phyloP scores from a whole-genome alignment of 2,797 vertebrate genomes.

The Sciaenops ocellatus region DNA sequence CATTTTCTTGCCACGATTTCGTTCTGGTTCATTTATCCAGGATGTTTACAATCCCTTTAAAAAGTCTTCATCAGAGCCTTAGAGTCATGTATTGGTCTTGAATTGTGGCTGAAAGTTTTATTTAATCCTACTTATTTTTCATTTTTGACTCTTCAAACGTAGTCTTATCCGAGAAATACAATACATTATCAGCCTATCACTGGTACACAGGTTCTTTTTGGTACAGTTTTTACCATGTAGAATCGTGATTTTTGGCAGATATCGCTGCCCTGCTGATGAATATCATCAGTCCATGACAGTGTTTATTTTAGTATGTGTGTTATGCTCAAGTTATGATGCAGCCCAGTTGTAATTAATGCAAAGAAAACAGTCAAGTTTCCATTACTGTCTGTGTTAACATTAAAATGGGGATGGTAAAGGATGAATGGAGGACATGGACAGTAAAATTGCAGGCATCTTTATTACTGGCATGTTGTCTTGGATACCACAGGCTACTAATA shows the following conservation, averaged over 20 bases:
- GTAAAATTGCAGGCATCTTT: conserved; percentile 30
- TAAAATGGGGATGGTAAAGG: conserved; percentile 24
- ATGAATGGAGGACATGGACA: conserved; percentile 39
- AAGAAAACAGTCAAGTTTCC: conserved; percentile 35
- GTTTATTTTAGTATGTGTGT: conserved; percentile 45
- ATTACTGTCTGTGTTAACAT: conserved; percentile 33
- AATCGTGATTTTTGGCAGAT: conserved; percentile 4
- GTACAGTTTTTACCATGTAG: neutral
- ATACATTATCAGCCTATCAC: neutral
- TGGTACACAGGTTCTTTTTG: conserved; percentile 20
- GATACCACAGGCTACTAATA: conserved; percentile 58
- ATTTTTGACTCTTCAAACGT: neutral
- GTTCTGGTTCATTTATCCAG: conserved; percentile 2
- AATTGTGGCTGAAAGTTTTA: neutral
- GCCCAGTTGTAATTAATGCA: conserved; percentile 59
- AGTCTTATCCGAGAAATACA: neutral
- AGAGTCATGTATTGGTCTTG: neutral
- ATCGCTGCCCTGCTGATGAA: conserved; percentile 14
- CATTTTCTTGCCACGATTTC: conserved; percentile 23
- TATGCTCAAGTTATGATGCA: conserved; percentile 28
- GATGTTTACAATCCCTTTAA: conserved; percentile 19
- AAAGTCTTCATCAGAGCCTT: neutral
- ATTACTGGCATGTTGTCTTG: conserved; percentile 54
- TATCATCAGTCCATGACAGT: conserved; percentile 5
- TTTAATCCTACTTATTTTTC: neutral